Evolutionary conservation across 1,140 invertebrate species (phyloP), one percentile per base, ranked within the genome.

Genomic region (Carposina sasakii): DNA sequence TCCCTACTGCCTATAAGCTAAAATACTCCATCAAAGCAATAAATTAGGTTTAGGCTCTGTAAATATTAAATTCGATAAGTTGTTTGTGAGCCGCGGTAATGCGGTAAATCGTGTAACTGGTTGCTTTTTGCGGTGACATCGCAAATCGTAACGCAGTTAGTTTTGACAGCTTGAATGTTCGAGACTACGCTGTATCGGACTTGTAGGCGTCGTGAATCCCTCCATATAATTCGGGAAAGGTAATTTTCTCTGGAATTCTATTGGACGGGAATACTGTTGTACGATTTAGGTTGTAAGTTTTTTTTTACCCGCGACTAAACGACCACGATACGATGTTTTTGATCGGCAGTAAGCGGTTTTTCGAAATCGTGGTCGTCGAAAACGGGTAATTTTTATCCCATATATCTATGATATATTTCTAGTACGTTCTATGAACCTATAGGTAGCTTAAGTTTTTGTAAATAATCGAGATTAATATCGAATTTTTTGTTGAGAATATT

Each of bases 361-460:
- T 34, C 41, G 40, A 40, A 31, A 57, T 57, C 55, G 57, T 60
- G 50, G 44, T 53, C 57, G 57, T 77, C 81, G 86, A 89, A 86
- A 85, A 83, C 85, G 86, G 88, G 89, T 90, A 90, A 91, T 91
- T 90, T 91, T 93, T 91, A 90, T 93, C 92, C 92, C 92, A 94
- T 95, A 95, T 95, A 95, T 94, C 93, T 94, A 94, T 94, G 93
- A 94, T 95, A 94, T 95, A 95, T 94, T 91, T 90, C 86, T 88
- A 85, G 93, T 94, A 95, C 91, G 93, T 95, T 95, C 93, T 93
- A 93, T 95, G 93, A 95, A 95, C 93, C 76, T 74, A 68, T 81
- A 81, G 68, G 19, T 71, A 46, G 3, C 21, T 62, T 69, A 74
- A 63, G 22, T 21, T 67, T 51, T 28, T 79, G 75, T 82, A 82